A percentile compares a stretch with the other conserved stretches of the same genome.
phyloP scores from a whole-genome alignment of 2,888 invertebrate species.

The Catotricha subobsoleta region DNA sequence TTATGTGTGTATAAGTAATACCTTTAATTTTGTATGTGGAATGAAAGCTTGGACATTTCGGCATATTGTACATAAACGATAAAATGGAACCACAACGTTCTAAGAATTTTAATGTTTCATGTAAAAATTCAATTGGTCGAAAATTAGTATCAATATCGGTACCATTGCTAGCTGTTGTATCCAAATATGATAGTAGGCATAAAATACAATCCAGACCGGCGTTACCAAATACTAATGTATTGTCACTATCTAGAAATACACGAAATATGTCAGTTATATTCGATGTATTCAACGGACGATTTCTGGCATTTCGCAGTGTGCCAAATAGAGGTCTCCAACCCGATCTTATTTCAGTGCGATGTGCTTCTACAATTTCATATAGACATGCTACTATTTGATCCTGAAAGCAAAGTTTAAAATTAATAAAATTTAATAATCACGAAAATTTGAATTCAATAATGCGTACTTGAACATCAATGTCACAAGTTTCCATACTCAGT shows the following conservation, averaged over 20 bases:
- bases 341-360: slow-evolving; percentile 79
- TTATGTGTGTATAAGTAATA: slow-evolving; percentile 57
- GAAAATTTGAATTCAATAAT: not conserved
- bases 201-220: slow-evolving; percentile 87
- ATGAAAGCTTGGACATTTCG: slow-evolving; percentile 83
- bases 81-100: slow-evolving; percentile 74
- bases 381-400: slow-evolving; percentile 84
- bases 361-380: slow-evolving; percentile 90
- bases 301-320: slow-evolving; percentile 71
- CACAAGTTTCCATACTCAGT: slow-evolving; percentile 80
- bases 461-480: slow-evolving; percentile 72
- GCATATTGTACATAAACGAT: slow-evolving; percentile 86
- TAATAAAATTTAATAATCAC: not conserved
- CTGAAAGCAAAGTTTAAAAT: slow-evolving; percentile 30
- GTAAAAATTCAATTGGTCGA: slow-evolving; percentile 29
- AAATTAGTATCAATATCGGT: slow-evolving; percentile 41
- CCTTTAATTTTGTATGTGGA: slow-evolving; percentile 69
- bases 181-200: slow-evolving; percentile 54
- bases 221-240: slow-evolving; percentile 82
- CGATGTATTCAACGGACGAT: slow-evolving; percentile 37
- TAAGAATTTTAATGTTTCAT: slow-evolving; percentile 68
- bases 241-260: slow-evolving; percentile 83
- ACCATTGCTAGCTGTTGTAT: slow-evolving; percentile 30
- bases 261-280: slow-evolving; percentile 81
- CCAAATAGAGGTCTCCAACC: slow-evolving; percentile 95